phyloP scores from a whole-genome alignment of 2,797 vertebrate genomes.

The Sebastes nivosus region DNA sequence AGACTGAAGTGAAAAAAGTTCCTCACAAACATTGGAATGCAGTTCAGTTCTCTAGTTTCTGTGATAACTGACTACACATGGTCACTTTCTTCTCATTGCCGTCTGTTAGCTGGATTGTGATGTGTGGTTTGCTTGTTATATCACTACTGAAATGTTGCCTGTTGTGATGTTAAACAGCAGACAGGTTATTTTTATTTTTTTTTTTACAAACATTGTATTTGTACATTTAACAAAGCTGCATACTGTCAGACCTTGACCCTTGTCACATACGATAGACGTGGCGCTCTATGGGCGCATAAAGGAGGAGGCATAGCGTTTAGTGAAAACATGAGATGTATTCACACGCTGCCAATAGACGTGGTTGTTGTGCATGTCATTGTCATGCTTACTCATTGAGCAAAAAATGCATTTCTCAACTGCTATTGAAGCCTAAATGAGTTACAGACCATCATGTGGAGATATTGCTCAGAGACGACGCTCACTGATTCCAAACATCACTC shows the following conservation, averaged over 20 bases:
- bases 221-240: slow-evolving; percentile 2
- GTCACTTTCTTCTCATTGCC: background rate
- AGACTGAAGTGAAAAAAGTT: background rate
- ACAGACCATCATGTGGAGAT: background rate
- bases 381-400: background rate
- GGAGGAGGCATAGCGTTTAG: background rate
- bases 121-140: background rate
- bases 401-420: slow-evolving; percentile 3
- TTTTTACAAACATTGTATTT: background rate
- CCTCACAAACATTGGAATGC: background rate
- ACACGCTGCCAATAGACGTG: background rate
- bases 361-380: background rate
- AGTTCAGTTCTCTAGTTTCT: background rate
- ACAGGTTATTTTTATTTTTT: background rate
- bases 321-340: background rate
- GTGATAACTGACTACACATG: background rate
- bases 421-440: background rate
- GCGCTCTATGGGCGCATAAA: background rate
- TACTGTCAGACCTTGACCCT: slow-evolving; percentile 21
- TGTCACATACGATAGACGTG: background rate
- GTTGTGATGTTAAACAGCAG: background rate
- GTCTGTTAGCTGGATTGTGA: background rate
- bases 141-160: background rate
- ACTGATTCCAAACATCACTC: background rate
- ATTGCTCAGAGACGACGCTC: background rate